phyloP scores from a whole-genome alignment of 2,113 vertebrate genomes.

The Acanthisitta chloris region DNA sequence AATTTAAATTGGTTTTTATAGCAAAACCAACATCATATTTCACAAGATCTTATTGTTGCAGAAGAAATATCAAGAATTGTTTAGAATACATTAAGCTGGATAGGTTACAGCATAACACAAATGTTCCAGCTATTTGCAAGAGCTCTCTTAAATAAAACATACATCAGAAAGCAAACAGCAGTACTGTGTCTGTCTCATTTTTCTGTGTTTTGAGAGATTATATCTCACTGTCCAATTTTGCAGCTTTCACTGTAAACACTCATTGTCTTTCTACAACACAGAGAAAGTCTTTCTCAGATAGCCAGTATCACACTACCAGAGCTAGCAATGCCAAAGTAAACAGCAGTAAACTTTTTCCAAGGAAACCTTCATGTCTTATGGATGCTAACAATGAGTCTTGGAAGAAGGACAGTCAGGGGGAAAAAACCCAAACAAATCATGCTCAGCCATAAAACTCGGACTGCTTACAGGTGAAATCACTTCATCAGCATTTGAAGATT shows the following conservation, averaged over 20 bases:
- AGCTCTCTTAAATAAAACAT: background rate
- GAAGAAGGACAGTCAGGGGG: background rate
- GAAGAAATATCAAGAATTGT: background rate
- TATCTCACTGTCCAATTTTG: background rate
- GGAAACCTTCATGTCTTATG: background rate
- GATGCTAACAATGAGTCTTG: background rate
- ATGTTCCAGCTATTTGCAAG: background rate
- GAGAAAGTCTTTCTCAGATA: background rate
- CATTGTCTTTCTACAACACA: background rate
- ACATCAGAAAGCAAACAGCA: background rate
- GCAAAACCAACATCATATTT: background rate
- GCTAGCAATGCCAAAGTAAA: background rate
- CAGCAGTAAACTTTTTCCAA: background rate
- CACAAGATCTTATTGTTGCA: background rate
- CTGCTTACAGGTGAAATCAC: background rate
- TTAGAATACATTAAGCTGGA: background rate
- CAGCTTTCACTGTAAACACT: background rate
- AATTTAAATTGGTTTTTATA: background rate
- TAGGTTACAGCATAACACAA: background rate
- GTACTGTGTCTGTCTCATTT: background rate
- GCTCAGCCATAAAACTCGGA: background rate
- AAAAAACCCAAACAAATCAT: background rate
- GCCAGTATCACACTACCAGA: background rate
- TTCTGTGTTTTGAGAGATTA: background rate
- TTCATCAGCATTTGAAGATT: background rate